phyloP scores from a whole-genome alignment of 1,140 invertebrate genomes.

The Drosophila funebris region DNA sequence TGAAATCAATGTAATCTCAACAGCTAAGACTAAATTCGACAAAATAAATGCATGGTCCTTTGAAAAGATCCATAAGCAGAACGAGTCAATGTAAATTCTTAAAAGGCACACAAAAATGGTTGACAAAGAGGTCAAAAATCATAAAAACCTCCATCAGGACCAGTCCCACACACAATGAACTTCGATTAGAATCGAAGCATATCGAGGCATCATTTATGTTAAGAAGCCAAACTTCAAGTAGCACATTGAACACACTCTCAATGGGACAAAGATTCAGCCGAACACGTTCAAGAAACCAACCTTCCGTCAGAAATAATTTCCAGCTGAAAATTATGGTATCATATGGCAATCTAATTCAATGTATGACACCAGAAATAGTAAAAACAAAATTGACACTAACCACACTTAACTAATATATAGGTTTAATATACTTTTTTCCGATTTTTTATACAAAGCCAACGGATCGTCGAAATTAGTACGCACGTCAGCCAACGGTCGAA shows the following conservation, averaged over 20 bases:
- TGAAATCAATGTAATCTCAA: not conserved
- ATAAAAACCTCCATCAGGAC: not conserved
- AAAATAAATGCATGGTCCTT: slow-evolving; percentile 17
- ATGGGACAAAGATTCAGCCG: not conserved
- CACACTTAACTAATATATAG: no score
- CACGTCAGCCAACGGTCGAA: no score
- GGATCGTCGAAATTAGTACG: no score
- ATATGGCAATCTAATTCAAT: no score
- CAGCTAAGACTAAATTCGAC: not conserved
- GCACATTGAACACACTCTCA: not conserved
- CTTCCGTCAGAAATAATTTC: no score
- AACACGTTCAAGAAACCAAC: no score
- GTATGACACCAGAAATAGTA: no score
- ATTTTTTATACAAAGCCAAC: no score
- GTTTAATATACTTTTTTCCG: no score
- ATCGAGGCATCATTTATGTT: not conserved
- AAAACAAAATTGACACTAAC: no score
- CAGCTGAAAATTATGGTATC: no score
- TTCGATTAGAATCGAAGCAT: not conserved
- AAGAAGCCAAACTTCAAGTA: not conserved
- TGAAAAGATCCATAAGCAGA: slow-evolving; percentile 2
- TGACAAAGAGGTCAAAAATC: not conserved
- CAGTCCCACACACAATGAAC: not conserved
- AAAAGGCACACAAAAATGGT: not conserved
- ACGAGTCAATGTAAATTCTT: not conserved